A percentile compares a stretch with the other conserved stretches of the same genome.
phyloP scores from a whole-genome alignment of 2,888 invertebrate genomes.

The Hylaea fasciaria region DNA sequence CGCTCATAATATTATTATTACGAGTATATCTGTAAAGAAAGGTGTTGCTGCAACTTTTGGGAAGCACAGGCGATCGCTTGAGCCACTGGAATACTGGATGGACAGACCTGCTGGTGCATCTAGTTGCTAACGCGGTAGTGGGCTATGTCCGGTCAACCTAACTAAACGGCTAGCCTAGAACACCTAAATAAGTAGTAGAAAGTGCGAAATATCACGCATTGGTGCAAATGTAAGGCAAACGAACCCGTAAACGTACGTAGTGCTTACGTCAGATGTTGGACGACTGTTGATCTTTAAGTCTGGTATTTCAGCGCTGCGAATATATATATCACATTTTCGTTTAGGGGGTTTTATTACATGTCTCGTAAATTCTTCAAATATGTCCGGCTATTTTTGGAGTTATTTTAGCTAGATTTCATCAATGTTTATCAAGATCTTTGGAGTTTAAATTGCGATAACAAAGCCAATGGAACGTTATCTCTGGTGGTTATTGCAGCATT shows the following conservation, averaged over 20 bases:
- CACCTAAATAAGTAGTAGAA: constrained; percentile 56
- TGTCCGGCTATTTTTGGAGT: constrained; percentile 9
- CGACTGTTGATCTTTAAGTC: constrained; percentile 24
- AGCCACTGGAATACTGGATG: too few relatives aligned
- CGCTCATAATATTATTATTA: too few relatives aligned
- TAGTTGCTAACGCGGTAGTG: too few relatives aligned
- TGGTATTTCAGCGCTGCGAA: constrained; percentile 11
- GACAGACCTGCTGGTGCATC: too few relatives aligned
- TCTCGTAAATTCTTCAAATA: constrained; percentile 13
- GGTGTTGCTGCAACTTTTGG: too few relatives aligned
- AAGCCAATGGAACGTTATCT: constrained; percentile 8
- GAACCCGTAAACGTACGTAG: constrained; percentile 47
- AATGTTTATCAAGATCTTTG: constrained; percentile 16
- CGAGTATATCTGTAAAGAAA: too few relatives aligned
- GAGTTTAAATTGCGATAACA: neutral
- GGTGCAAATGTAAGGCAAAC: constrained; percentile 65
- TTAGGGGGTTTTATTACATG: constrained; percentile 11
- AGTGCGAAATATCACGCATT: constrained; percentile 75
- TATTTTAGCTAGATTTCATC: constrained; percentile 13
- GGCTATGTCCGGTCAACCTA: neutral
- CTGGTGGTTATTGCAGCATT: neutral
- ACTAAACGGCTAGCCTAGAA: constrained; percentile 27
- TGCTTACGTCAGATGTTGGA: constrained; percentile 26
- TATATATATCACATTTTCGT: constrained; percentile 14
- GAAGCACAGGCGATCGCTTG: too few relatives aligned